Percentiles rank a stretch among this genome's conserved stretches.
These are phyloP conservation scores for Xylocopa sonorina DNA, from an alignment of 1,140 invertebrate species.

Conservation along the genomic window DNA sequence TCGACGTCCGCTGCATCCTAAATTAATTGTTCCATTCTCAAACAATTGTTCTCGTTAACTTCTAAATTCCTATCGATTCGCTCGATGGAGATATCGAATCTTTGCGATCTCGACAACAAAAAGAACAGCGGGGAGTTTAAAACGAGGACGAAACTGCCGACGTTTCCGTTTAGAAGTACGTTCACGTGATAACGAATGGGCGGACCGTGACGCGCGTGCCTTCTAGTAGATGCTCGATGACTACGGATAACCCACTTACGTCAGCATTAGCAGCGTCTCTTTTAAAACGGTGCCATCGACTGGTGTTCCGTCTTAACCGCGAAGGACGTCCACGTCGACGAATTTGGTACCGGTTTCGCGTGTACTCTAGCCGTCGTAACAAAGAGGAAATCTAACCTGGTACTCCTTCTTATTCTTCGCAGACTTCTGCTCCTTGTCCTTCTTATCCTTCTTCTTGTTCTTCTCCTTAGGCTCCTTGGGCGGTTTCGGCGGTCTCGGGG, in stretches of 20 bases:
- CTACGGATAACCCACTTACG: conserved; percentile 40
- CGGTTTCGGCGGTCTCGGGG: conserved; percentile 88
- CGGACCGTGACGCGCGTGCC: background rate
- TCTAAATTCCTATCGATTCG: too few species aligned
- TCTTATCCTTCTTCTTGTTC: conserved; percentile 81
- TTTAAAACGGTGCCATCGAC: conserved; percentile 31
- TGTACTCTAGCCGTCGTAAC: too few species aligned
- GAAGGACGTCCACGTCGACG: background rate
- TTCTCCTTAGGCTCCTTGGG: conserved; percentile 88
- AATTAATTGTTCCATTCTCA: conserved; percentile 14
- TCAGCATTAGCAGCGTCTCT: conserved; percentile 38
- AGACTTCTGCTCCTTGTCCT: conserved; percentile 80
- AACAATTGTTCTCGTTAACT: background rate
- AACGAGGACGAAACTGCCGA: conserved; percentile 13
- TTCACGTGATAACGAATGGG: conserved; percentile 22
- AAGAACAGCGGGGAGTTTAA: background rate
- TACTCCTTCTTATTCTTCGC: conserved; percentile 84
- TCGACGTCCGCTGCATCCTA: conserved; percentile 86
- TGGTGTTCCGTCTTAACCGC: background rate
- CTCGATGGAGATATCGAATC: background rate
- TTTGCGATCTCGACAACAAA: background rate
- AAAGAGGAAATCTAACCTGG: conserved; percentile 74
- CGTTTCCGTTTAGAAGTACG: conserved; percentile 11
- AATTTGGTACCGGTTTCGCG: background rate
- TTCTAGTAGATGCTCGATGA: conserved; percentile 5